Conservation (phyloP, 2,888 invertebrate species). For the Thymelicus acteon region DNA sequence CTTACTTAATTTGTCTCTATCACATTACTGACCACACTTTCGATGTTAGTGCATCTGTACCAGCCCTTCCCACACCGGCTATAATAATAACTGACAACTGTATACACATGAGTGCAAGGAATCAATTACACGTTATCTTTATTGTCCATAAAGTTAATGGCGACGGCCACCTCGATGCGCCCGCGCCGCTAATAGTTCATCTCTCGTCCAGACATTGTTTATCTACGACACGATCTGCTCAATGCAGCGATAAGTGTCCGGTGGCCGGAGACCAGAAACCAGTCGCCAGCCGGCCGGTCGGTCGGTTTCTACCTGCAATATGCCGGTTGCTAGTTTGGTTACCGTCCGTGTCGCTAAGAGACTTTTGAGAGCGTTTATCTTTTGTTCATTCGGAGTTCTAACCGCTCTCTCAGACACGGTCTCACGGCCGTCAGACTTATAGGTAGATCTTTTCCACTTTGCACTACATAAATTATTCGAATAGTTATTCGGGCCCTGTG, state of each 20-base stretch:
- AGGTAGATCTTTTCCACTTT: too few species aligned
- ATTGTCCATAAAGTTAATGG: slow-evolving; percentile 13
- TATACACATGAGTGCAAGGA: not conserved
- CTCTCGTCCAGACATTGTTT: slow-evolving; percentile 41
- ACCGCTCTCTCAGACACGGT: not conserved
- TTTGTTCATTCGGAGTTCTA: not conserved
- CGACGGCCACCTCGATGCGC: slow-evolving; percentile 56
- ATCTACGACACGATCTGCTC: slow-evolving; percentile 36
- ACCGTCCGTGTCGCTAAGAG: not conserved
- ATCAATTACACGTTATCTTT: slow-evolving; percentile 1
- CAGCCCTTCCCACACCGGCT: not conserved
- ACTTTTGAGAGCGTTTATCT: not conserved
- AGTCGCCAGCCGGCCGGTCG: not conserved
- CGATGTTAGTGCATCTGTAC: too few species aligned
- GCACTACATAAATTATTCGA: too few species aligned
- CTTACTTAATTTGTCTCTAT: too few species aligned
- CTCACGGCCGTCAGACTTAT: too few species aligned
- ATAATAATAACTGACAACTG: not conserved
- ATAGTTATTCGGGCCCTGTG: too few species aligned
- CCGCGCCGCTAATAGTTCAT: slow-evolving; percentile 50
- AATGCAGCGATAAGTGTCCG: not conserved
- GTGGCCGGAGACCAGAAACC: not conserved
- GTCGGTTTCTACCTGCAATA: not conserved
- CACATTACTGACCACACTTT: too few species aligned
- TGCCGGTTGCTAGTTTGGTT: not conserved